phyloP scores from a whole-genome alignment of 1,140 invertebrate species.

The Drosophila repletoides region DNA sequence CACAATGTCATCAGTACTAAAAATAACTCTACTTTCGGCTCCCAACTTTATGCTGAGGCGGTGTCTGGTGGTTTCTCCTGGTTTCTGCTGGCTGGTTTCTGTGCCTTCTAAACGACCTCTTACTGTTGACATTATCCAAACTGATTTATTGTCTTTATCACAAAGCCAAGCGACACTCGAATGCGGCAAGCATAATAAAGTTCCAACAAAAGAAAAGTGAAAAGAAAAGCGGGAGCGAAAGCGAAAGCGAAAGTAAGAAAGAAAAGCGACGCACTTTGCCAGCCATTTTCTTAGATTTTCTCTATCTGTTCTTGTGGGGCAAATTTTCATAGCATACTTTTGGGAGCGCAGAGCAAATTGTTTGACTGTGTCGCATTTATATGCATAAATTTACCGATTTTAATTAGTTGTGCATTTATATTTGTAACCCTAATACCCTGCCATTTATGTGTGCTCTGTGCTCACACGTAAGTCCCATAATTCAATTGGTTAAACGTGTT shows the following conservation, averaged over 20 bases:
- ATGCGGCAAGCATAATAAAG: conserved; percentile 51
- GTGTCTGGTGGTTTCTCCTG: background rate
- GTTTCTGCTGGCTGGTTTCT: background rate
- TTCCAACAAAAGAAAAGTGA: conserved; percentile 7
- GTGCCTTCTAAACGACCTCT: background rate
- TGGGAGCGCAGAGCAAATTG: conserved; percentile 9
- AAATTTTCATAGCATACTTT: conserved; percentile 32
- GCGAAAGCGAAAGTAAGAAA: too few relatives aligned
- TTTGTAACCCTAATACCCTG: conserved; percentile 3
- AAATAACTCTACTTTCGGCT: conserved; percentile 40
- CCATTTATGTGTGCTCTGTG: conserved; percentile 36
- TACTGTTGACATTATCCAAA: conserved; percentile 66
- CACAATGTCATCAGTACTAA: conserved; percentile 56
- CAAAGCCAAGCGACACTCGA: conserved; percentile 55
- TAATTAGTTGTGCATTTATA: conserved; percentile 46
- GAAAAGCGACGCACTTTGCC: background rate
- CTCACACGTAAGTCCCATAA: conserved; percentile 21
- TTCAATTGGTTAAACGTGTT: conserved; percentile 13
- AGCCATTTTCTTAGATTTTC: too few relatives aligned
- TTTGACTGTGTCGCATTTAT: background rate
- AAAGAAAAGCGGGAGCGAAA: background rate
- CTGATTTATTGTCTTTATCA: conserved; percentile 74
- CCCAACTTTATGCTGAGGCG: too few relatives aligned
- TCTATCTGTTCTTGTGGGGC: too few relatives aligned
- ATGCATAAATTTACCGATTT: conserved; percentile 38